phyloP scores from a whole-genome alignment of 2,113 vertebrate genomes.

The Microtus oregoni region DNA sequence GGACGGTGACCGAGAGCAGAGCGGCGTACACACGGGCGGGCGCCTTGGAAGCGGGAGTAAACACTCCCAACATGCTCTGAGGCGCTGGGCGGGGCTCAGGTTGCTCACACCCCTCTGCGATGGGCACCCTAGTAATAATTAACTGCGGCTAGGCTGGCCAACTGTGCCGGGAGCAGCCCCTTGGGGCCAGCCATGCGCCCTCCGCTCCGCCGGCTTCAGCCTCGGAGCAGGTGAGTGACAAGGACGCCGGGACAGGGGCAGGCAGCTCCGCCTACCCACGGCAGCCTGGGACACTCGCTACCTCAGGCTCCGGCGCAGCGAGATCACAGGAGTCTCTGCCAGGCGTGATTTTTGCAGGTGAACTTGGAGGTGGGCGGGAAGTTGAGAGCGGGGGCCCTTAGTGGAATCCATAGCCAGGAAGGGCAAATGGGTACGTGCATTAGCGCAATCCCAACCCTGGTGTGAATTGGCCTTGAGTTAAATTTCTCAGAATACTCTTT shows the following conservation, averaged over 20 bases:
- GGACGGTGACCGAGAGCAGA: constrained; percentile 74
- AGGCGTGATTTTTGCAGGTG: background rate
- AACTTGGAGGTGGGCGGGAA: background rate
- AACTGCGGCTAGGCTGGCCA: rapidly evolving
- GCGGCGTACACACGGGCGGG: constrained; percentile 47
- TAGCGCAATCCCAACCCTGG: background rate
- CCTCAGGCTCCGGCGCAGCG: background rate
- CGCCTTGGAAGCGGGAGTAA: constrained; percentile 57
- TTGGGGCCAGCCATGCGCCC: background rate
- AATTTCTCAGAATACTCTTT: background rate
- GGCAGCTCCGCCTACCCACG: background rate
- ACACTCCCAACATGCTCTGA: constrained; percentile 84
- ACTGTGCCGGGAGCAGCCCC: background rate
- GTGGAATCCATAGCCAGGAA: background rate
- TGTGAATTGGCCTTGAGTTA: background rate
- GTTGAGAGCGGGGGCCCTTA: background rate
- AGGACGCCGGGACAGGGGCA: background rate
- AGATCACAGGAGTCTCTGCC: background rate
- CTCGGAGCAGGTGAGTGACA: background rate
- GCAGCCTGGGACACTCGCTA: background rate
- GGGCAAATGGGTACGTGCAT: rapidly evolving
- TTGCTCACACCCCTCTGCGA: constrained; percentile 49
- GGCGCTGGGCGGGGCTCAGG: constrained; percentile 83
- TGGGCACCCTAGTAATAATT: background rate
- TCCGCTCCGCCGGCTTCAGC: rapidly evolving